Conservation (phyloP, 2,797 vertebrate species). For the Psittacula derbiana region DNA sequence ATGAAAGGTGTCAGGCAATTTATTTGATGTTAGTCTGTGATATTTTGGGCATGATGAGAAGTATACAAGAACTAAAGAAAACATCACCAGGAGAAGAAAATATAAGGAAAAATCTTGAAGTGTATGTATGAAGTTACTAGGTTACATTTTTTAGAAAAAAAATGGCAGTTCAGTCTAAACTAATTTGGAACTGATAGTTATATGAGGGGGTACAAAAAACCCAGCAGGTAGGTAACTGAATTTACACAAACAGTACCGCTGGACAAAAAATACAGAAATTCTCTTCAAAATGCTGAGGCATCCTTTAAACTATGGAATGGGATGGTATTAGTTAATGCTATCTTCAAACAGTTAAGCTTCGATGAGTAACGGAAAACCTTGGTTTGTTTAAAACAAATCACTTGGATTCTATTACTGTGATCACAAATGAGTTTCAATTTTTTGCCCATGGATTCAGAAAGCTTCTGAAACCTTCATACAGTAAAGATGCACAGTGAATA, state of each 20-base stretch:
- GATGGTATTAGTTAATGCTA: background rate
- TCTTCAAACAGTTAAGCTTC: constrained; percentile 22
- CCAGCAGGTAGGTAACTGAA: constrained; percentile 24
- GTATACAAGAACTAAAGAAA: background rate
- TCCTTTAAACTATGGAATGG: constrained; percentile 27
- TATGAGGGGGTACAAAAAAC: constrained; percentile 23
- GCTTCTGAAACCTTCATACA: constrained; percentile 67
- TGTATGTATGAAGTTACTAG: background rate
- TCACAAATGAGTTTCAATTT: constrained; percentile 58
- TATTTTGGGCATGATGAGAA: constrained; percentile 14
- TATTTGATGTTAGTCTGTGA: background rate
- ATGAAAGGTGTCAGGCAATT: constrained; percentile 10
- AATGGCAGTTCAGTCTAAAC: background rate
- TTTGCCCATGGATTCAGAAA: constrained; percentile 73
- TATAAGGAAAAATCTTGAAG: background rate
- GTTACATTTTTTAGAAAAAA: background rate
- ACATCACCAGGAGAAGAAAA: constrained; percentile 9
- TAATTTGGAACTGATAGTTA: background rate
- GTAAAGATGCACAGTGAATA: constrained; percentile 68
- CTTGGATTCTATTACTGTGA: constrained; percentile 10
- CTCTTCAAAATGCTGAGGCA: constrained; percentile 13
- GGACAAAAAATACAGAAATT: constrained; percentile 36
- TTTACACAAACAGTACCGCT: constrained; percentile 24
- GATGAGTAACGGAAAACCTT: constrained; percentile 69
- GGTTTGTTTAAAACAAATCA: constrained; percentile 62